Conservation (phyloP, 2,113 vertebrate genomes). For the Pachypanchax playfairii region DNA sequence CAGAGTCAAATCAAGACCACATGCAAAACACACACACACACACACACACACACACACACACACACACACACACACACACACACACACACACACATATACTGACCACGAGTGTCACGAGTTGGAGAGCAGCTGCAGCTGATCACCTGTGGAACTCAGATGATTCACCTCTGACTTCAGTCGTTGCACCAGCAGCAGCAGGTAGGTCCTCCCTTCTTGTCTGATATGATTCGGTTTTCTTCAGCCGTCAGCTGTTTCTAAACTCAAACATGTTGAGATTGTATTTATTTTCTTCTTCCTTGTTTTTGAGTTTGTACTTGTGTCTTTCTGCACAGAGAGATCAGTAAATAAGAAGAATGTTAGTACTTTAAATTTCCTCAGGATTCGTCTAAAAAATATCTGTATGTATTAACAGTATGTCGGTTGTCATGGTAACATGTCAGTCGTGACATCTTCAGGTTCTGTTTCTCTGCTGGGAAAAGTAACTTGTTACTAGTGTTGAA, state of each 20-base stretch:
- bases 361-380: neutral
- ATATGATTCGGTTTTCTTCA: neutral
- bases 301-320: neutral
- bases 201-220: neutral
- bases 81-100: no score
- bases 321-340: neutral
- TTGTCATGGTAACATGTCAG: slow-evolving; percentile 3
- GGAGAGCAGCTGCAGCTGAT: slow-evolving; percentile 8
- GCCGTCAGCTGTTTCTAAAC: neutral
- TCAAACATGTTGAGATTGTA: neutral
- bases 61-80: slow-evolving; percentile 8
- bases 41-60: slow-evolving; percentile 7
- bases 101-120: no score
- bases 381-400: neutral
- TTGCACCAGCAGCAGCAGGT: slow-evolving; percentile 13
- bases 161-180: neutral
- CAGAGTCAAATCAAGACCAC: slow-evolving; percentile 7
- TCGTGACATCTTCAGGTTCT: slow-evolving; percentile 2
- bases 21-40: slow-evolving; percentile 16
- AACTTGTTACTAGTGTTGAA: slow-evolving; percentile 2
- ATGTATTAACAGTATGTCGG: neutral
- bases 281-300: neutral
- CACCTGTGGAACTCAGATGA: neutral
- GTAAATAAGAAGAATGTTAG: neutral
- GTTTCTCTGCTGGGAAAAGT: slow-evolving; percentile 8